Evolutionary conservation across 1,140 invertebrate genomes (phyloP), one percentile per base, ranked within the genome.

Genomic region (Pissodes strobi): DNA sequence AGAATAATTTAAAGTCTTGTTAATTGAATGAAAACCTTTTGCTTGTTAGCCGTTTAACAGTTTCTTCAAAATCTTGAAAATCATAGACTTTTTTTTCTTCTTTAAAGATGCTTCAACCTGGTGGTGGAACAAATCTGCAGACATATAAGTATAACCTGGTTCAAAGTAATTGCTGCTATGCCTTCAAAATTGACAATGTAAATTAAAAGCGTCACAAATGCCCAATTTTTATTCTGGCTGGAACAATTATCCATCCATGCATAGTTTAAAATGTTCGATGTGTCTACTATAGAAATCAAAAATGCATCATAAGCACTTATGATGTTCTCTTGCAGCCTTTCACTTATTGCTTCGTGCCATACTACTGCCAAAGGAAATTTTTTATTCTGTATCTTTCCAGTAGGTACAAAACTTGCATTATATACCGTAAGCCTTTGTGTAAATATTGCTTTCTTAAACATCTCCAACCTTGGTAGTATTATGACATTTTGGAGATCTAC

Each of bases 401-500:
- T 15, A 6, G 18, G 6, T n/a, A n/a, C n/a, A n/a, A n/a, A n/a
- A n/a, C n/a, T n/a, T n/a, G n/a, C n/a, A 23, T 51, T 51, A 27
- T 23, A 51, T 23, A 18, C 21, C 6, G 17, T 21, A 18, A 51
- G 18, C 19, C 46, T 51, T 22, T 21, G 46, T 4, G 19, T n/a
- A 22, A 51, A 51, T 6, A 51, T 51, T 10, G 23, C 46, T 22
- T 22, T 18, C 19, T 22, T 51, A 15, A 19, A 51, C 21, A 51
- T 51, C 5, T 51, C 46, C 46, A 51, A 51, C 19, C 15, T 18
- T 4, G 46, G 46, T 6, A 51, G 46, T 18, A 51, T 51, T 6
- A 51, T 21, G 9, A 51, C 15, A 6, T 51, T 51, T 51, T 51
- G 46, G 5, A 51, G 17, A 17, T 51, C 46, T 6, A 21, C 46